Evolutionary conservation across 1,140 invertebrate species (phyloP).

Genomic region (Drosophila jambulina): DNA sequence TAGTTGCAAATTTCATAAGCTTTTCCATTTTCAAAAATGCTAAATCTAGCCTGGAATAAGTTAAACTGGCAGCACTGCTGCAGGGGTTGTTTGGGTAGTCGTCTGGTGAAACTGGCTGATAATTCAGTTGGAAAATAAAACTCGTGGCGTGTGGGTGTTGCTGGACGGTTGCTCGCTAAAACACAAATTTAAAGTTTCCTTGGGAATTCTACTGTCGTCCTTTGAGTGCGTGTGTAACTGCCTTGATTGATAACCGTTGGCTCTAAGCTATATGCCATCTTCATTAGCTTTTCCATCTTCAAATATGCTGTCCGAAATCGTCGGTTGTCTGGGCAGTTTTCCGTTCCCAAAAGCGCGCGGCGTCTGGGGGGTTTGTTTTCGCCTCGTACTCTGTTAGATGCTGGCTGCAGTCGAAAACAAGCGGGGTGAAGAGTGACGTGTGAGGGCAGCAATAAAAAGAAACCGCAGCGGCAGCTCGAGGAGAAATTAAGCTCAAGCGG

Average conservation of each 20-base stretch:
- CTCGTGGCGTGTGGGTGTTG: not conserved
- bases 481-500: conserved; percentile 40
- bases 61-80: not conserved
- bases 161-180: conserved; percentile 32
- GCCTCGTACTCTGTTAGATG: conserved; percentile 55
- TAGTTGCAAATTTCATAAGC: too few relatives aligned
- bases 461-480: conserved; percentile 17
- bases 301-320: not conserved
- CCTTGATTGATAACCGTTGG: too few relatives aligned
- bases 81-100: too few relatives aligned
- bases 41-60: not conserved
- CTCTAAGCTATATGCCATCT: too few relatives aligned
- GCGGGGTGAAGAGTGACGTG: conserved; percentile 1
- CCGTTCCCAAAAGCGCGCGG: conserved; percentile 6
- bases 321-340: conserved; percentile 43
- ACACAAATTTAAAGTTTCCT: too few relatives aligned
- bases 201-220: too few relatives aligned
- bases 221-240: too few relatives aligned
- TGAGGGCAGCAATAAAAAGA: conserved; percentile 29
- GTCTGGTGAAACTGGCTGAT: not conserved
- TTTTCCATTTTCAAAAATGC: not conserved
- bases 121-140: not conserved
- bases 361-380: conserved; percentile 44
- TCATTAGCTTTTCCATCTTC: too few relatives aligned
- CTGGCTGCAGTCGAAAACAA: conserved; percentile 39